Conservation (phyloP, 2,888 invertebrate species). For the Conomelus anceps region DNA sequence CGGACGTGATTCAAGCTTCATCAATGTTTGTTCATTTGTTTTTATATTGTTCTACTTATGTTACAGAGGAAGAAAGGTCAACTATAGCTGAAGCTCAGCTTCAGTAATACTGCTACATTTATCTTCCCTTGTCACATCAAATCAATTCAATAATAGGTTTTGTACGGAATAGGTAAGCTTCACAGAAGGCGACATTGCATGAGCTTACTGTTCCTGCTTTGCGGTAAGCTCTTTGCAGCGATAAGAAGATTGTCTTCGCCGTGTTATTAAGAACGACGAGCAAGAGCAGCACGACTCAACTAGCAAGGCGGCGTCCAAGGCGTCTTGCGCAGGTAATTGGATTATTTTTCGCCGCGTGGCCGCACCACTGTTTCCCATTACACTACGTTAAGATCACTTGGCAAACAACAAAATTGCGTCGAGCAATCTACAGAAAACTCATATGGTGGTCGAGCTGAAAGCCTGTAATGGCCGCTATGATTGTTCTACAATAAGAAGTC, state of each 20-base stretch:
- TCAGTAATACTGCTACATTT: no score
- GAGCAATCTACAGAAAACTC: background rate
- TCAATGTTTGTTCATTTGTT: no score
- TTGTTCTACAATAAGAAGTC: background rate
- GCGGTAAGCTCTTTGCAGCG: background rate
- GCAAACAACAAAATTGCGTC: background rate
- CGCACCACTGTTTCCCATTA: background rate
- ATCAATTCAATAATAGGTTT: background rate
- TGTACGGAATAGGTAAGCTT: background rate
- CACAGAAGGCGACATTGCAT: background rate
- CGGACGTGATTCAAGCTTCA: no score
- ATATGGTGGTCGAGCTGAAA: background rate
- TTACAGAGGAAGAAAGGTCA: no score
- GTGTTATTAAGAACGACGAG: background rate
- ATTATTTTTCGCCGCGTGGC: background rate
- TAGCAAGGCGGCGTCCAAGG: background rate
- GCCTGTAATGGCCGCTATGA: background rate
- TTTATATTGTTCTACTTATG: no score
- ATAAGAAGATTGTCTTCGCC: background rate
- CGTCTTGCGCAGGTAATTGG: background rate
- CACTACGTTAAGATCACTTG: background rate
- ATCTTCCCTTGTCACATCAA: background rate
- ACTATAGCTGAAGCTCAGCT: background rate
- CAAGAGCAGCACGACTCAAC: background rate
- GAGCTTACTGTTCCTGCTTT: background rate